Evolutionary conservation across 2,113 vertebrate genomes (phyloP).

Genomic region (Equus przewalskii): DNA sequence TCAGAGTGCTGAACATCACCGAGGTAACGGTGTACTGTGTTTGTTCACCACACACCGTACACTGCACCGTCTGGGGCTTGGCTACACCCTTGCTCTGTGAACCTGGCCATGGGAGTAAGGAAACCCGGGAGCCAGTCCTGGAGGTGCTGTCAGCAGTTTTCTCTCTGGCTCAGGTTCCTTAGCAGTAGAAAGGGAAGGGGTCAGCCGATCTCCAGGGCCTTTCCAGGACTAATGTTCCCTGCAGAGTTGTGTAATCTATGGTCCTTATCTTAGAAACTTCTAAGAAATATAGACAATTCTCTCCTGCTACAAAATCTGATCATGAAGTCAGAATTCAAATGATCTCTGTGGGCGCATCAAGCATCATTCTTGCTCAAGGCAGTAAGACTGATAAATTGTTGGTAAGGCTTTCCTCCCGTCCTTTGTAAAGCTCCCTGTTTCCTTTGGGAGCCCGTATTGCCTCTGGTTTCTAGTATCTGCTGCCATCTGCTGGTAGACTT

Average conservation of each 20-base stretch:
- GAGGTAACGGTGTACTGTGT: fast-evolving
- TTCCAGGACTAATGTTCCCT: too few species aligned
- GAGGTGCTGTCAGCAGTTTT: background rate
- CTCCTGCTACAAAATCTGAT: background rate
- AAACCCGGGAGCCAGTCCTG: background rate
- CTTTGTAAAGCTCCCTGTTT: fast-evolving
- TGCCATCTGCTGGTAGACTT: conserved; percentile 85
- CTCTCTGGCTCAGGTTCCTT: background rate
- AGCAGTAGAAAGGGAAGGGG: background rate
- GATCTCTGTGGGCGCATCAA: background rate
- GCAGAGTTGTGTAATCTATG: background rate
- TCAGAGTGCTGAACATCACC: background rate
- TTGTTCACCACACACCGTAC: fast-evolving
- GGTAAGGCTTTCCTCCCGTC: background rate
- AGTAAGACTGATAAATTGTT: background rate
- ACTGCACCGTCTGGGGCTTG: too few species aligned
- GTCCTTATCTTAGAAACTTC: background rate
- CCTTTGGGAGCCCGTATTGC: fast-evolving
- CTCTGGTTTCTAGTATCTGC: conserved; percentile 70
- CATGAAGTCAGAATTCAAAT: background rate
- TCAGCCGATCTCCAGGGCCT: background rate
- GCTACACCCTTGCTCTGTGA: background rate
- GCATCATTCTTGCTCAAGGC: background rate
- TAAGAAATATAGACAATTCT: background rate
- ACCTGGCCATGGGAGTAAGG: fast-evolving